Evolutionary conservation across 2,888 invertebrate species (phyloP).

Genomic region (Pemphredon lugubris): DNA sequence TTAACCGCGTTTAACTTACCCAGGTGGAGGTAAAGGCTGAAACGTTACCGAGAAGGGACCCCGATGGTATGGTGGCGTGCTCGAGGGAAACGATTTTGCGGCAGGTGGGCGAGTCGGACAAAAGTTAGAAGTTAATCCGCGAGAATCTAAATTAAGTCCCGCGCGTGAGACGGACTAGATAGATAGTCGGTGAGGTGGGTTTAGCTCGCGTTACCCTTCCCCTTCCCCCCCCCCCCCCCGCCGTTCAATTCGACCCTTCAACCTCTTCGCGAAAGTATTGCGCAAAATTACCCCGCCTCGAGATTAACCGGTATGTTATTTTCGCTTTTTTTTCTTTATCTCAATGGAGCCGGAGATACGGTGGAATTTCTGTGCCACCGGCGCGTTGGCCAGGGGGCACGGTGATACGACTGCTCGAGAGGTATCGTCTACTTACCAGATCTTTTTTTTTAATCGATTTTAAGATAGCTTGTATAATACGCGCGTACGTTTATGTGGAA

Average conservation of each 20-base stretch:
- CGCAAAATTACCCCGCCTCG: conserved; percentile 6
- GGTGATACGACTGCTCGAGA: no score
- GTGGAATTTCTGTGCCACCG: no score
- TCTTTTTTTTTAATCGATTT: no score
- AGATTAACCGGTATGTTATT: background rate
- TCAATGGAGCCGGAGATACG: no score
- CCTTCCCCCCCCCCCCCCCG: no score
- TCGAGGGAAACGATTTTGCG: conserved; percentile 21
- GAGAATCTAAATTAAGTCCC: conserved; percentile 54
- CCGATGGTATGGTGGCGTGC: no score
- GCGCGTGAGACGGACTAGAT: conserved; percentile 40
- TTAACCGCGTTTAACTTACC: conserved; percentile 2
- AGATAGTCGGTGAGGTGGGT: conserved; percentile 49
- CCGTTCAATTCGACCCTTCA: conserved; percentile 39
- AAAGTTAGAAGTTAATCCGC: conserved; percentile 54
- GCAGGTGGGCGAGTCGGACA: conserved; percentile 29
- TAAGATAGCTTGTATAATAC: no score
- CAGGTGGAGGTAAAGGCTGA: background rate
- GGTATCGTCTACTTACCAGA: no score
- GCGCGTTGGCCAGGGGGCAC: no score
- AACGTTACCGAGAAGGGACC: background rate
- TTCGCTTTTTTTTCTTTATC: background rate
- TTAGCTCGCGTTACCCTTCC: conserved; percentile 35
- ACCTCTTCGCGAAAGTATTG: conserved; percentile 34
- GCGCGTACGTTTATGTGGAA: no score